Percentiles rank a stretch among this genome's conserved stretches.
These are phyloP conservation scores for Tipula vernalis DNA, from an alignment of 2,888 invertebrate species.

Conservation along the genomic window DNA sequence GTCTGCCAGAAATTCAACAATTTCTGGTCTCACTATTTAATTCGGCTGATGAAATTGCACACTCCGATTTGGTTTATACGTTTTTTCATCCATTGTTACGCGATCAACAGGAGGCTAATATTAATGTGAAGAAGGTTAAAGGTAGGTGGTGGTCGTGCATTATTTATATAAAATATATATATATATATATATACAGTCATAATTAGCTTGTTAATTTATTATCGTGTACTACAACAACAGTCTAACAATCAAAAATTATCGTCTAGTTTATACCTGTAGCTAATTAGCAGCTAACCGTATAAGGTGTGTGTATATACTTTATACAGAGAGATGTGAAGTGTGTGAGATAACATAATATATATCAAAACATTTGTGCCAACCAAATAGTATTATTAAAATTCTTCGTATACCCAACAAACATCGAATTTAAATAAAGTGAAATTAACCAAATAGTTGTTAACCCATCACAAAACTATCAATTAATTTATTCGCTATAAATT, in stretches of 20 bases:
- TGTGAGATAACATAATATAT: neutral
- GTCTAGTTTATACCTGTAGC: neutral
- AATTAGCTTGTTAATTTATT: neutral
- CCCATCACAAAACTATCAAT: neutral
- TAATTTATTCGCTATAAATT: neutral
- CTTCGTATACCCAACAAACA: neutral
- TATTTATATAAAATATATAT: too few species aligned
- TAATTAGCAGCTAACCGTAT: neutral
- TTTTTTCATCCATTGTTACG: conserved; percentile 94
- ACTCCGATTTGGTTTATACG: conserved; percentile 93
- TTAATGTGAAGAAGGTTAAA: conserved; percentile 63
- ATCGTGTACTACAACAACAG: neutral
- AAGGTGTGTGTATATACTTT: neutral
- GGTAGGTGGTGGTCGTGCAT: conserved; percentile 39
- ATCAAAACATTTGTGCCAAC: neutral
- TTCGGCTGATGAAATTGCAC: conserved; percentile 86
- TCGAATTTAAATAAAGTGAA: neutral
- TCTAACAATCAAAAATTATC: neutral
- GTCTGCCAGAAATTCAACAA: conserved; percentile 77
- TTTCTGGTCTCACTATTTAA: conserved; percentile 78
- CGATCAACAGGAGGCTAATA: conserved; percentile 84
- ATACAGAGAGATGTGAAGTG: neutral
- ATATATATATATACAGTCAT: neutral
- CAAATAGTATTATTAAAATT: neutral
- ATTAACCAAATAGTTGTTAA: neutral